Base-by-base conservation (phyloP, 1,140 invertebrate species). In the Drosophila auraria region DNA sequence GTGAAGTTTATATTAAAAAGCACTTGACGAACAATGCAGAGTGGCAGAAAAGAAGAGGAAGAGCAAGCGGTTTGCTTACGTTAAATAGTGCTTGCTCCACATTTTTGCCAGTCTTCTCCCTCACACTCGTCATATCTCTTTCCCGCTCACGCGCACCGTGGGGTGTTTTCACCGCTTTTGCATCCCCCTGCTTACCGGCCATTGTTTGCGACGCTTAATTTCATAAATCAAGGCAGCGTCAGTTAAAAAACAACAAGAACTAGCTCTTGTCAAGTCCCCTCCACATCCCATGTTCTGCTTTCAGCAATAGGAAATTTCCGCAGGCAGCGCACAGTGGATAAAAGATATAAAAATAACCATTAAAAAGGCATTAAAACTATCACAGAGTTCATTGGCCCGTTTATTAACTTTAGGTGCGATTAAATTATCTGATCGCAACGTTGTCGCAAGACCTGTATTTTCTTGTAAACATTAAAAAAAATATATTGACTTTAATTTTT, bases 301-400 rank as follows among this genome's bases (percentile, higher is more conserved):
- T 87, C 30, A 77, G 33, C 75, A 84, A 74, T 72, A 58, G 84
- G 83, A 89, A 87, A 81, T 87, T 89, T 87, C 83, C 83, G 78
- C 56, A 81, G 80, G 44, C 36, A 44, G 30, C 42, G 40, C 63
- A 66, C 80, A 62, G 75, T 78, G 74, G 75, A 53, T 38, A 44
- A 25, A 25, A n/a, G 14, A 33, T 9, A 17, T 9, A 62, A 7
- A 33, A 9, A n/a, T 0, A 33, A 11, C 4, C 11, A 49, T 25
- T n/a, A 11, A 69, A 71, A 72, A 9, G 38, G 14, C 23, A 36
- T 20, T 23, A 69, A 25, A 23, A 38, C 62, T 14, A 38, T 17
- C 7, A 23, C 3, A 27, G 15, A n/a, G 49, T 51, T 59, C 25
- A 42, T 71, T 17, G 38, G 20, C 54, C 27, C 33, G 14, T 8